Base-by-base conservation (phyloP, 2,113 vertebrate species). In the Malurus cyaneus region DNA sequence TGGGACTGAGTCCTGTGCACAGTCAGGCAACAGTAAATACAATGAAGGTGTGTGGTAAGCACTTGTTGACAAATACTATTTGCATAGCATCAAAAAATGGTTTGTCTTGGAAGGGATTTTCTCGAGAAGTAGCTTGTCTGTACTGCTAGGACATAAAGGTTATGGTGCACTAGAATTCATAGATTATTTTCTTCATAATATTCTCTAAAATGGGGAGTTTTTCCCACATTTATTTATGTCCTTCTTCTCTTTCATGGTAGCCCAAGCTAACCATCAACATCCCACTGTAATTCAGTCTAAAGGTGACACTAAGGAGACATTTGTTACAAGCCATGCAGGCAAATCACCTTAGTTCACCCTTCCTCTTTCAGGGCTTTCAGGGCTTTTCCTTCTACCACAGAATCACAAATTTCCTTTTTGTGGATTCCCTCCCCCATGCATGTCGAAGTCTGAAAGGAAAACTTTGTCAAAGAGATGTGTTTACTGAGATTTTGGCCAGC, bases 341-440 rank as follows among this genome's bases (percentile, higher is more conserved):
- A 86, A 93, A 42, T 92, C 84, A 80, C 95, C 92, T 94, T 62
- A 95, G 52, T 13, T 94, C 60, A 90, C 91, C 88, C 84, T 71
- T 95, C 69, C 28, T 88, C 86, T 89, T 96, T 88, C 57, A 89
- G 34, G 31, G 36, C 21, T 89, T 92, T 39, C 39, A 39, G 39
- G 39, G 39, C 39, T 39, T 39, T 39, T 74, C 18, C 28, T 84
- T 89, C 61, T 9, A 81, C 65, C 16, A 47, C 53, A 89, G 91
- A 92, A 96, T 82, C 77, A 90, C 82, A 90, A 80, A 78, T 59
- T 88, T 90, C 44, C 31, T 67, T 89, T 92, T 29, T 67, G 34
- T 7, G 5, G 53, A 74, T 74, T 76, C 80, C 92, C 36, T 94
- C 94, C 91, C 92, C 94, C 91, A 71, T 23, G 29, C 65, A 60